Evolutionary conservation across 2,113 vertebrate genomes (phyloP).

Genomic region (Eolophus roseicapilla): DNA sequence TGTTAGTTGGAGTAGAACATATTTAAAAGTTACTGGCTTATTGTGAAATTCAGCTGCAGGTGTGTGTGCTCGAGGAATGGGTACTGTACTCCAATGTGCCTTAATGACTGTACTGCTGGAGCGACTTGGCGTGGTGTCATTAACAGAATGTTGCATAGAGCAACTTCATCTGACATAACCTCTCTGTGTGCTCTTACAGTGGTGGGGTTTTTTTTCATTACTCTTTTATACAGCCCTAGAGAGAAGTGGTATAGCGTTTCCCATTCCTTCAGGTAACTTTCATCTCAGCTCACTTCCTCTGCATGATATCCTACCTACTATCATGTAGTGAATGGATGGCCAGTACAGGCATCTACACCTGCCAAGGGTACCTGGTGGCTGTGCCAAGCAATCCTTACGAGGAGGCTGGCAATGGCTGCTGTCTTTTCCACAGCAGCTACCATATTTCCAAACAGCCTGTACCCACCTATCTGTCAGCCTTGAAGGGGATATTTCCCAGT

Average conservation of each 20-base stretch:
- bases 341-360: fast-evolving
- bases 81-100: fast-evolving
- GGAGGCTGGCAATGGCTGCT: not conserved
- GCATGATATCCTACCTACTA: not conserved
- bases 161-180: not conserved
- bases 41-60: not conserved
- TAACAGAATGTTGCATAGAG: not conserved
- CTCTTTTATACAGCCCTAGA: not conserved
- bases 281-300: not conserved
- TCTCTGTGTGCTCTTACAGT: not conserved
- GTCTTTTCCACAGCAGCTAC: not conserved
- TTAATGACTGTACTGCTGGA: not conserved
- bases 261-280: not conserved
- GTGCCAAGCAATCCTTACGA: not conserved
- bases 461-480: not conserved
- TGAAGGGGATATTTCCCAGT: not conserved
- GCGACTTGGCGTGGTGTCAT: fast-evolving
- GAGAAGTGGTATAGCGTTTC: not conserved
- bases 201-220: not conserved
- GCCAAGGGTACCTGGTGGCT: fast-evolving
- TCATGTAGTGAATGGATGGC: fast-evolving
- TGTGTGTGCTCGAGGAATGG: not conserved
- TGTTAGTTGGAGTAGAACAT: not conserved
- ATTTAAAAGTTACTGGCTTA: not conserved
- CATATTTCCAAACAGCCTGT: not conserved